A percentile compares a stretch with the other conserved stretches of the same genome.
Conservation (phyloP, 2,113 vertebrate genomes). For the Poeciliopsis retropinna region DNA sequence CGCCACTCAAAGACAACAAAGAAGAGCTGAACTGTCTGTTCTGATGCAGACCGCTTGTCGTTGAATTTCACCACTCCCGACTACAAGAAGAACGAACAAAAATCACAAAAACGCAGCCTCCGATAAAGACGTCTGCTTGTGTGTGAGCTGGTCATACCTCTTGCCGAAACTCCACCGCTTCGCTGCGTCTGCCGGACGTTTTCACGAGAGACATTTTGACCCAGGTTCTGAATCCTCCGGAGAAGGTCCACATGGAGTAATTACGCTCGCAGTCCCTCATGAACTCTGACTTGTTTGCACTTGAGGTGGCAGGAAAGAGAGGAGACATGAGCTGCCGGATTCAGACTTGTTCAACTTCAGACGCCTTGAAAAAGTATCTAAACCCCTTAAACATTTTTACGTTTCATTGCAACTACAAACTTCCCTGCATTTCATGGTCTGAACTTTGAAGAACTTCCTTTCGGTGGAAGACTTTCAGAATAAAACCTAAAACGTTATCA, state of each 20-base stretch:
- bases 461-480: neutral
- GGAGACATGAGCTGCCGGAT: neutral
- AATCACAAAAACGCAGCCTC: neutral
- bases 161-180: constrained; percentile 92
- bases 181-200: constrained; percentile 87
- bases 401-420: neutral
- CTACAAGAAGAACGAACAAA: constrained; percentile 69
- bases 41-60: constrained; percentile 79
- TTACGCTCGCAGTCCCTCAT: constrained; percentile 95
- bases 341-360: neutral
- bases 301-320: constrained; percentile 53
- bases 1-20: constrained; percentile 98
- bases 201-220: constrained; percentile 97
- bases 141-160: constrained; percentile 72
- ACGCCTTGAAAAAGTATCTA: neutral
- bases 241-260: constrained; percentile 97
- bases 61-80: constrained; percentile 95
- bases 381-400: neutral
- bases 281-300: constrained; percentile 85
- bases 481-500: too few species aligned
- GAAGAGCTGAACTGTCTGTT: constrained; percentile 86
- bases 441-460: neutral
- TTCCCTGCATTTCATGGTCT: neutral
- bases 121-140: neutral
- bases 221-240: constrained; percentile 97